phyloP scores from a whole-genome alignment of 2,113 vertebrate genomes.

The Lampris incognitus region DNA sequence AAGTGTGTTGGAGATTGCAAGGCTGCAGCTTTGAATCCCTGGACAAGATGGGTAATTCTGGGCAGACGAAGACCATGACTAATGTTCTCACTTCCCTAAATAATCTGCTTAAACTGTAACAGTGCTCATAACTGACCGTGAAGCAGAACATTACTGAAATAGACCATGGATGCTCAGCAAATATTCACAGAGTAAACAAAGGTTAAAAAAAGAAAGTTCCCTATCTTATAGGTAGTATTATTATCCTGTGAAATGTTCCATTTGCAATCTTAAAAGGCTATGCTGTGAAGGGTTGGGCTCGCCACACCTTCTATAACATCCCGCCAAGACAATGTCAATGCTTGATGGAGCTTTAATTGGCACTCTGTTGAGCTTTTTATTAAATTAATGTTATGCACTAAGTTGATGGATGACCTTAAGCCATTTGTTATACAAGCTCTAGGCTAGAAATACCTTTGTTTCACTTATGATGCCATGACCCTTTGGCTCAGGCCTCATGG shows the following conservation, averaged over 20 bases:
- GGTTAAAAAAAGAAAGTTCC: conserved; percentile 42
- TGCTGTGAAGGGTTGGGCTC: conserved; percentile 1
- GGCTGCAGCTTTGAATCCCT: neutral
- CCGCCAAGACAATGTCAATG: conserved; percentile 21
- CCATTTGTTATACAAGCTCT: conserved; percentile 45
- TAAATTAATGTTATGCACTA: conserved; percentile 21
- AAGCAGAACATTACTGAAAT: conserved; percentile 32
- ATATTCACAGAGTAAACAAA: conserved; percentile 47
- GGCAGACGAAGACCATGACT: neutral
- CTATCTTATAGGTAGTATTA: conserved; percentile 49
- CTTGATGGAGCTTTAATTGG: neutral
- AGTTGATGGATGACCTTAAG: conserved; percentile 67
- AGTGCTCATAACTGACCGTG: conserved; percentile 22
- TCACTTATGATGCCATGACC: conserved; percentile 45
- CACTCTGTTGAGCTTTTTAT: conserved; percentile 10
- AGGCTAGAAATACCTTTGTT: conserved; percentile 45
- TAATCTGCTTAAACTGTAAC: conserved; percentile 3
- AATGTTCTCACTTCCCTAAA: neutral
- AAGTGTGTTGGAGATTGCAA: no score
- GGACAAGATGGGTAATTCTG: neutral
- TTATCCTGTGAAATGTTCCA: conserved; percentile 55
- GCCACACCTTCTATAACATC: conserved; percentile 1
- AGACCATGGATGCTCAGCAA: conserved; percentile 45
- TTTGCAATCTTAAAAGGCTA: conserved; percentile 59
- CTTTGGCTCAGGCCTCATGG: conserved; percentile 30